phyloP scores from a whole-genome alignment of 1,140 invertebrate species.

The Coenobita brevimanus region DNA sequence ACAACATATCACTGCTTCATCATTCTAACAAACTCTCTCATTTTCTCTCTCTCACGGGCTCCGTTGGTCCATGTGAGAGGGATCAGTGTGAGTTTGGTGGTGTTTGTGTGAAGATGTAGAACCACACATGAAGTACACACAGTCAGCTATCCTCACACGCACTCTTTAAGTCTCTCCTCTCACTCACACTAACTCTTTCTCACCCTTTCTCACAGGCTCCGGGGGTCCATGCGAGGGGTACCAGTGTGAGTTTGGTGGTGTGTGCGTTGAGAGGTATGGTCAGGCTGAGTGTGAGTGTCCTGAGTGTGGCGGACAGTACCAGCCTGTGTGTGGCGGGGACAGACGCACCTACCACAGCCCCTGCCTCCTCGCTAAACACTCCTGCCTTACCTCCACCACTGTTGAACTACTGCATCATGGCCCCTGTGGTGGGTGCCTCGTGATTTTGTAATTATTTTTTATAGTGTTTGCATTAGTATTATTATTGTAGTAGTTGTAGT shows the following conservation, averaged over 20 bases:
- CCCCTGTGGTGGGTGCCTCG: constrained; percentile 84
- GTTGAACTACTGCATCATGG: constrained; percentile 84
- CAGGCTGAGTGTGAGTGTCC: constrained; percentile 89
- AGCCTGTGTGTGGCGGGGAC: constrained; percentile 87
- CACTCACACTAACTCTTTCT: constrained; percentile 1
- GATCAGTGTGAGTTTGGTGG: neutral
- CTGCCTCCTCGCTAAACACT: constrained; percentile 86
- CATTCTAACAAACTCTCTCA: too few species aligned
- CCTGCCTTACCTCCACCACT: constrained; percentile 82
- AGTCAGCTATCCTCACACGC: neutral
- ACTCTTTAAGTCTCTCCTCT: neutral
- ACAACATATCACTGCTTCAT: too few species aligned
- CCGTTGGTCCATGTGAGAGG: too few species aligned
- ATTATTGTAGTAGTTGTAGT: neutral
- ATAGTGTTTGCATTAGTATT: neutral
- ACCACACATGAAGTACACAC: neutral
- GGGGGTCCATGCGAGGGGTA: constrained; percentile 81
- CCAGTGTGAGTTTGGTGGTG: constrained; percentile 84
- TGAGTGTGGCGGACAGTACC: constrained; percentile 86
- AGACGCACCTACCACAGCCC: constrained; percentile 90
- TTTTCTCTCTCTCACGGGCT: too few species aligned
- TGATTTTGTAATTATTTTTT: neutral
- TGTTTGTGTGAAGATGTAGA: neutral
- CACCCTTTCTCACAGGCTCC: constrained; percentile 74
- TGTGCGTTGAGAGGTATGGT: constrained; percentile 81